Evolutionary conservation across 2,113 vertebrate species (phyloP).

Genomic region (Dinomys branickii): DNA sequence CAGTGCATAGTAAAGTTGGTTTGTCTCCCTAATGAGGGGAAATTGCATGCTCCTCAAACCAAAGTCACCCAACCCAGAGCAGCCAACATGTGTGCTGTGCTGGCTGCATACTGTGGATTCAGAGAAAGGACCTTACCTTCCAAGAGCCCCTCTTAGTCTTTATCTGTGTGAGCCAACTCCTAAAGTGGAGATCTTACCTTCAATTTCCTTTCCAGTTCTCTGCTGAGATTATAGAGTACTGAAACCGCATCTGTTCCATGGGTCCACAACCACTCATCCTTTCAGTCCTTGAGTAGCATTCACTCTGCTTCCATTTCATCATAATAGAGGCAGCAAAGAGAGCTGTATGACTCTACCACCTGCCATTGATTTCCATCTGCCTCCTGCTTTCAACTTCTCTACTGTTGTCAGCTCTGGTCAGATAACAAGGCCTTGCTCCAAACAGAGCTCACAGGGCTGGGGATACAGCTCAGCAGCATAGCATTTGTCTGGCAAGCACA

Average conservation of each 20-base stretch:
- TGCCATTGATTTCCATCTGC: background rate
- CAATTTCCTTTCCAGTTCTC: background rate
- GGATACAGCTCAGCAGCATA: no score
- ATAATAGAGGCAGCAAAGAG: background rate
- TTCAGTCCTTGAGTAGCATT: background rate
- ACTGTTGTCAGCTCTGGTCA: background rate
- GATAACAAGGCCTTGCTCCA: background rate
- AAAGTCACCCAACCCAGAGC: background rate
- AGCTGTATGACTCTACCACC: fast-evolving
- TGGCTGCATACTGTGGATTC: background rate
- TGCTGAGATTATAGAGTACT: background rate
- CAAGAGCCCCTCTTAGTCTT: background rate
- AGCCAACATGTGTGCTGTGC: background rate
- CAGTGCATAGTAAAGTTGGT: background rate
- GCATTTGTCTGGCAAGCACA: no score
- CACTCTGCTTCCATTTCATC: background rate
- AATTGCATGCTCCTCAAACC: background rate
- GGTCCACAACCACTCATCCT: background rate
- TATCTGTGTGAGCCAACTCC: background rate
- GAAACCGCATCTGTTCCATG: background rate
- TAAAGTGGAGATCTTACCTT: no score
- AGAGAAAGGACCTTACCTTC: background rate
- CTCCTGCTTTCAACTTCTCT: background rate
- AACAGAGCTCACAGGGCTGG: background rate
- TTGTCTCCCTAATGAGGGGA: background rate